Evolutionary conservation across 1,140 invertebrate genomes (phyloP), one percentile per base, ranked within the genome.

Genomic region (Drosophila bocki): DNA sequence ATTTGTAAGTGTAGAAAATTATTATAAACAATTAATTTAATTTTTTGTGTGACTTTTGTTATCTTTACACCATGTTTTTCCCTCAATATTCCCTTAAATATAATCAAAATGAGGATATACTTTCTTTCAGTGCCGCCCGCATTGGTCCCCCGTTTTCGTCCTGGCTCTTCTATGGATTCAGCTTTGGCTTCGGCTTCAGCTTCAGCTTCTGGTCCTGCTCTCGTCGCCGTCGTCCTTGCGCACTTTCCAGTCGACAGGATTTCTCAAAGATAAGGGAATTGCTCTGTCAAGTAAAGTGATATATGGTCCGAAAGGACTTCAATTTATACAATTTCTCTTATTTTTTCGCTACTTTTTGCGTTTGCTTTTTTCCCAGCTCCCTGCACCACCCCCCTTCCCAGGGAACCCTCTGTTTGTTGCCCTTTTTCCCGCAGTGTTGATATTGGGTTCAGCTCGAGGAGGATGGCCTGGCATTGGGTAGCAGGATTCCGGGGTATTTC

Each of bases 221-320:
- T 72, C 65, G 48, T 72, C 69, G 84, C 15, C 53, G 33, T 72
- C 69, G 84, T 87, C 84, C 84, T 87, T 88, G 84, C 84, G 84
- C 81, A 87, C 79, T 91, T 90, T 91, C 84, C 88, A 91, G 90
- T 91, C 90, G 90, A 91, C 91, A 91, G 90, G 90, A 91, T 91
- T 91, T 92, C 91, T 91, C 90, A 91, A 91, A 92, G 91, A 92
- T 92, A 92, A 92, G 91, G 91, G 91, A 92, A 92, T 92, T 92
- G 91, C 91, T 92, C 91, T 92, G 91, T 92, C 91, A 92, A 92
- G 84, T 87, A 91, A 91, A 92, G 91, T 92, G 91, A 92, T 92
- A 92, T 92, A 92, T 92, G 91, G 91, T 92, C 91, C 91, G 82
- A 90, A 91, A 91, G 91, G 91, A 91, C 91, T 91, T 91, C 90